phyloP scores from a whole-genome alignment of 2,113 vertebrate species.

The Oriolus oriolus region DNA sequence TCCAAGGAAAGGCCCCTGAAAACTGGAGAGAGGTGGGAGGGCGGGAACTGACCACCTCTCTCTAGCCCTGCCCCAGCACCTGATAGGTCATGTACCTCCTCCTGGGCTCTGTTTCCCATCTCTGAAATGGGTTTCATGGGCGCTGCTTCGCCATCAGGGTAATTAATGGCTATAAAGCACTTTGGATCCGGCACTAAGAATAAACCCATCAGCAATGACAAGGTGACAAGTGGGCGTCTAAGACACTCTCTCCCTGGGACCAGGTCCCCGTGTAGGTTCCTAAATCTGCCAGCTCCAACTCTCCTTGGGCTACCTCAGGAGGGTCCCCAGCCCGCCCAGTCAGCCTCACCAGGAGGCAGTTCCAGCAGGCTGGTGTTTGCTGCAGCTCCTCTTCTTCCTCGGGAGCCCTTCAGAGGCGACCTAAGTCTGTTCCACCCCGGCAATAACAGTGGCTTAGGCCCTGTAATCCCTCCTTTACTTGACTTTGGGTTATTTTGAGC shows the following conservation, averaged over 20 bases:
- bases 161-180: slow-evolving; percentile 15
- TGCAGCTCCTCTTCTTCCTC: background rate
- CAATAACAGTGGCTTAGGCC: slow-evolving; percentile 40
- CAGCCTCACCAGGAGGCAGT: background rate
- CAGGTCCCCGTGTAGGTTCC: background rate
- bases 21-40: background rate
- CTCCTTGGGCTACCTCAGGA: background rate
- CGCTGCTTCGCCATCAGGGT: background rate
- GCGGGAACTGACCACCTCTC: background rate
- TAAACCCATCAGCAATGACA: background rate
- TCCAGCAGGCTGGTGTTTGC: background rate
- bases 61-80: background rate
- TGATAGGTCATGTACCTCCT: background rate
- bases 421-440: slow-evolving; percentile 34
- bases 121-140: background rate
- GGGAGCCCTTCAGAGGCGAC: background rate
- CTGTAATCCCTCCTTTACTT: slow-evolving; percentile 74
- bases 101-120: background rate
- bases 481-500: slow-evolving; percentile 78
- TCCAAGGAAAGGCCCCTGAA: background rate
- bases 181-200: slow-evolving; percentile 17
- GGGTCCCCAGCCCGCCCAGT: background rate
- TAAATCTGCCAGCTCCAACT: rapidly evolving
- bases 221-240: background rate
- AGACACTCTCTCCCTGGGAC: background rate